Conservation (phyloP, 2,888 invertebrate genomes). For the Spialia ferax region DNA sequence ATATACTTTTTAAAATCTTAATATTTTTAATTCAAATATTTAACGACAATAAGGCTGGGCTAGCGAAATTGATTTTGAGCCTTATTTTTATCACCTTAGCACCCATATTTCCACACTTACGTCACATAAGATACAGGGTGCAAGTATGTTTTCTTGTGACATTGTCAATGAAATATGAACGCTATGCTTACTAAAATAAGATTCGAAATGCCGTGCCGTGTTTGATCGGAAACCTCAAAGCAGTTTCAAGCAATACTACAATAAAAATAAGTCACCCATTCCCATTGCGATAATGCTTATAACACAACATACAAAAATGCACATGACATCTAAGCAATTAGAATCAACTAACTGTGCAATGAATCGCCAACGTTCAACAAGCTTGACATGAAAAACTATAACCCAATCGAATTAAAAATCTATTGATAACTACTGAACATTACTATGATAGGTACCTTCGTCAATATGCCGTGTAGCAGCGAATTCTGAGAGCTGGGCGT, state of each 20-base stretch:
- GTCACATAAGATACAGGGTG: background rate
- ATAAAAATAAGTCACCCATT: conserved; percentile 3
- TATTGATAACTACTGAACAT: background rate
- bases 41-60: too few relatives aligned
- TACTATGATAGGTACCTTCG: conserved; percentile 83
- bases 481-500: conserved; percentile 82
- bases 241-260: background rate
- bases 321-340: conserved; percentile 22
- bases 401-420: background rate
- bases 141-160: background rate
- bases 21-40: too few relatives aligned
- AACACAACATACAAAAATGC: background rate
- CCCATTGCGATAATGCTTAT: conserved; percentile 6
- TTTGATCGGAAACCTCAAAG: background rate
- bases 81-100: too few relatives aligned
- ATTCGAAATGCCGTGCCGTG: background rate
- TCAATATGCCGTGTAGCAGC: conserved; percentile 91
- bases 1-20: too few relatives aligned
- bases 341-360: conserved; percentile 30
- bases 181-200: background rate
- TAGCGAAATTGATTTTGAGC: too few relatives aligned
- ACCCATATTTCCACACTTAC: too few relatives aligned
- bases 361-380: background rate
- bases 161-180: background rate
- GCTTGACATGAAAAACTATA: conserved; percentile 1